Conservation (phyloP, 2,888 invertebrate genomes). For the Coelogynopora nodosa region DNA sequence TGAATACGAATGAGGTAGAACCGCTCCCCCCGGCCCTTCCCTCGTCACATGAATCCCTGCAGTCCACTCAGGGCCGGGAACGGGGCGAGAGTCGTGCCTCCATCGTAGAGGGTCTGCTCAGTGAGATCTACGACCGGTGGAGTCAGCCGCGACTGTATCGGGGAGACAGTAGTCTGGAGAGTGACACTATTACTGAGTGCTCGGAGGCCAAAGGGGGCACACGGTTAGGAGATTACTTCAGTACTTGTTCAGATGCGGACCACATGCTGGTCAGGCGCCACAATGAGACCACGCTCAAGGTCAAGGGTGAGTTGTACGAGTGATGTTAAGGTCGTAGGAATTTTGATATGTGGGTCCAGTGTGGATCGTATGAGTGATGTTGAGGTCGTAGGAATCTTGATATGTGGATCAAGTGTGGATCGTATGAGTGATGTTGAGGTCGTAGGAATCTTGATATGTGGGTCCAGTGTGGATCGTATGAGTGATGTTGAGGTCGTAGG, state of each 20-base stretch:
- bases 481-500: too few species aligned
- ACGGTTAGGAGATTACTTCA: neutral
- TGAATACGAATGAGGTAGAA: too few species aligned
- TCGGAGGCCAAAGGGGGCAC: neutral
- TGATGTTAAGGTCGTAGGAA: too few species aligned
- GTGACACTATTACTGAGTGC: conserved; percentile 3
- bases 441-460: too few species aligned
- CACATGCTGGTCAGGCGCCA: neutral
- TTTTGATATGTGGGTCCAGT: too few species aligned
- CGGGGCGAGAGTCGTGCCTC: neutral
- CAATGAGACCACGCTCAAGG: neutral
- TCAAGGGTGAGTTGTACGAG: neutral
- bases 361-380: too few species aligned
- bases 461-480: too few species aligned
- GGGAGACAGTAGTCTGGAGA: neutral
- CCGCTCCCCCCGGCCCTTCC: too few species aligned
- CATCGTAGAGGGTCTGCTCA: neutral
- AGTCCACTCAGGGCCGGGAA: neutral
- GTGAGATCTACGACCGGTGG: neutral
- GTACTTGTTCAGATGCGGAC: neutral
- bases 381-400: too few species aligned
- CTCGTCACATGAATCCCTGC: too few species aligned
- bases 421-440: too few species aligned
- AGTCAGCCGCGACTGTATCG: neutral
- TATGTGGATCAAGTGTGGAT: too few species aligned